phyloP scores from a whole-genome alignment of 2,797 vertebrate genomes.

The Falco peregrinus region DNA sequence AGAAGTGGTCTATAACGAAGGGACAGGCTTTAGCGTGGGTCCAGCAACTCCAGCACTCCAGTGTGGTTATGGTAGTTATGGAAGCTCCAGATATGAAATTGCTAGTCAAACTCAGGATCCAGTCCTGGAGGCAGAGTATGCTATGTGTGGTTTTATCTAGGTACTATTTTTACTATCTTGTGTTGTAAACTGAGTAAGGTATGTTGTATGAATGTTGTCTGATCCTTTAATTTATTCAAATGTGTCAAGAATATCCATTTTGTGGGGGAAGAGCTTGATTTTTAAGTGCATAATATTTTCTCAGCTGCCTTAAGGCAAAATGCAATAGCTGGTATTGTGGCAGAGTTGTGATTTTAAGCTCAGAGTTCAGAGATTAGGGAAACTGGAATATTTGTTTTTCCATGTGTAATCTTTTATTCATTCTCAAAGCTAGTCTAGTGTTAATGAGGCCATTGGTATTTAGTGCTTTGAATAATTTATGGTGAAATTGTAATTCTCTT shows the following conservation, averaged over 20 bases:
- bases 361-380: not conserved
- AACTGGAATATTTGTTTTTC: conserved; percentile 1
- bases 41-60: not conserved
- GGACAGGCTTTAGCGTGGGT: not conserved
- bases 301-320: not conserved
- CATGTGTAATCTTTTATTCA: not conserved
- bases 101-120: not conserved
- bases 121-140: not conserved
- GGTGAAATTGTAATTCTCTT: conserved; percentile 15
- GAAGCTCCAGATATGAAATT: not conserved
- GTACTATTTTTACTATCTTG: not conserved
- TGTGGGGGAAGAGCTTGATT: not conserved
- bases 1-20: not conserved
- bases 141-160: not conserved
- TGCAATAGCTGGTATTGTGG: not conserved
- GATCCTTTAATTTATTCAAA: not conserved
- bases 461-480: conserved; percentile 22
- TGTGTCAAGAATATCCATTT: not conserved
- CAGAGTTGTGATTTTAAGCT: not conserved
- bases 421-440: not conserved
- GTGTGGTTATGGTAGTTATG: not conserved
- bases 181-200: not conserved
- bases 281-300: not conserved
- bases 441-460: conserved; percentile 26
- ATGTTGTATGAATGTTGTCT: not conserved